Percentiles rank a stretch among this genome's conserved stretches.
Conservation (phyloP, 2,797 vertebrate species). For the Falco biarmicus region DNA sequence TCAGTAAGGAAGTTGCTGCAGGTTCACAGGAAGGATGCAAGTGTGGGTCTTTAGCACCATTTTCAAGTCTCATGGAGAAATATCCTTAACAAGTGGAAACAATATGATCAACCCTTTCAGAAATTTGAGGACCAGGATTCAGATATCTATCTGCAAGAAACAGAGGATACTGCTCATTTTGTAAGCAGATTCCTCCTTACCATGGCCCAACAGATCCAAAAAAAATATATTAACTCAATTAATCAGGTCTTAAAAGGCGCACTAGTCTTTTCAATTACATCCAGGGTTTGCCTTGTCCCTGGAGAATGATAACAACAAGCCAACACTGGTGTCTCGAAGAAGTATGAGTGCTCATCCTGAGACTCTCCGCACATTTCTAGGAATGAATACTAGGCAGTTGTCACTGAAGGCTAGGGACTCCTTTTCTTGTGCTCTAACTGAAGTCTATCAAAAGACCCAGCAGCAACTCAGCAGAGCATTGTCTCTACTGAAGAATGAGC, state of each 20-base stretch:
- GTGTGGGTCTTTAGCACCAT: neutral
- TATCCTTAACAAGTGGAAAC: neutral
- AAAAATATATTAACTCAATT: neutral
- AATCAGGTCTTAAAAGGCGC: neutral
- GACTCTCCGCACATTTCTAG: neutral
- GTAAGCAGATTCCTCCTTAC: neutral
- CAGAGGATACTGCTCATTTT: neutral
- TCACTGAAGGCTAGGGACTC: neutral
- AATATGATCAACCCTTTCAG: neutral
- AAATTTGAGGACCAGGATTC: neutral
- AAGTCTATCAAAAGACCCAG: slow-evolving; percentile 9
- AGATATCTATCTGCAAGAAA: neutral
- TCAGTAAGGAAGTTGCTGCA: neutral
- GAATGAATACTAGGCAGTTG: neutral
- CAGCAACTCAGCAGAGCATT: neutral
- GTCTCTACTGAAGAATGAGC: neutral
- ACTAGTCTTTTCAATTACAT: neutral
- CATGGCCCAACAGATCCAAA: neutral
- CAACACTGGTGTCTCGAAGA: neutral
- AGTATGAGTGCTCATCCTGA: neutral
- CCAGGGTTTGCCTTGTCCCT: neutral
- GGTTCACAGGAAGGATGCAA: neutral
- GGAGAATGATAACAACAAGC: neutral
- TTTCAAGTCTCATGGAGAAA: neutral
- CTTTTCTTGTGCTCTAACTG: neutral